These are phyloP conservation scores for Protobothrops flavoviridis DNA, from an alignment of 2,113 vertebrate genomes.

Conservation along the genomic window DNA sequence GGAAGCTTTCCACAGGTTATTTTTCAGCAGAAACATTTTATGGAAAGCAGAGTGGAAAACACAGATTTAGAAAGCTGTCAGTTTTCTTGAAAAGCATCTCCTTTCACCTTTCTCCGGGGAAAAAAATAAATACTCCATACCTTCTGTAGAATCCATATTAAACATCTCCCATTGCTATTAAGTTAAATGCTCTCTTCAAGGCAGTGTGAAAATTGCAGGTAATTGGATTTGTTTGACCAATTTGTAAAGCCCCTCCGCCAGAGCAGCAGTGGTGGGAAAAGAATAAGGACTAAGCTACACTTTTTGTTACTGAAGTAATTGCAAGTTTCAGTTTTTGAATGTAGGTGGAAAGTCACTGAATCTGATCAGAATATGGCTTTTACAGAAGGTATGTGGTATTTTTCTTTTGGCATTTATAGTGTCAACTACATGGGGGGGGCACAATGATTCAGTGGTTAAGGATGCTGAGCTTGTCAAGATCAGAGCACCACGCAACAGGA, in stretches of 20 bases:
- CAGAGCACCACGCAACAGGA: background rate
- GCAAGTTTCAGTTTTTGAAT: background rate
- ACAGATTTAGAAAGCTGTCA: background rate
- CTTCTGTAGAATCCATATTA: slow-evolving; percentile 13
- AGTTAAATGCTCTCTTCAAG: slow-evolving; percentile 3
- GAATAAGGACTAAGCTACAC: background rate
- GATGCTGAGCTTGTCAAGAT: background rate
- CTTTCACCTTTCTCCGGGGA: background rate
- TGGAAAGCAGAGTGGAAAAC: background rate
- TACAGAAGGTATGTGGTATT: no score
- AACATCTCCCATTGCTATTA: background rate
- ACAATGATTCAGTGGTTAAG: background rate
- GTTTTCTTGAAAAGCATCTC: background rate
- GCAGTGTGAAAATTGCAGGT: slow-evolving; percentile 37
- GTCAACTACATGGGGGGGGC: background rate
- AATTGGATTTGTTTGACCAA: slow-evolving; percentile 10
- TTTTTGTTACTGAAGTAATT: background rate
- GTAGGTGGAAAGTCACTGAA: background rate
- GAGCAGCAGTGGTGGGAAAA: background rate
- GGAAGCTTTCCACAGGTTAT: slow-evolving; percentile 13
- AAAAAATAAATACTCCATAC: background rate
- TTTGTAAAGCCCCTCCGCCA: slow-evolving; percentile 9
- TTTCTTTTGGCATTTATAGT: background rate
- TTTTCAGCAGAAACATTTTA: background rate
- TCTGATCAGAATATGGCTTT: background rate